Conservation (phyloP, 2,113 vertebrate species). For the Cottus gobio region DNA sequence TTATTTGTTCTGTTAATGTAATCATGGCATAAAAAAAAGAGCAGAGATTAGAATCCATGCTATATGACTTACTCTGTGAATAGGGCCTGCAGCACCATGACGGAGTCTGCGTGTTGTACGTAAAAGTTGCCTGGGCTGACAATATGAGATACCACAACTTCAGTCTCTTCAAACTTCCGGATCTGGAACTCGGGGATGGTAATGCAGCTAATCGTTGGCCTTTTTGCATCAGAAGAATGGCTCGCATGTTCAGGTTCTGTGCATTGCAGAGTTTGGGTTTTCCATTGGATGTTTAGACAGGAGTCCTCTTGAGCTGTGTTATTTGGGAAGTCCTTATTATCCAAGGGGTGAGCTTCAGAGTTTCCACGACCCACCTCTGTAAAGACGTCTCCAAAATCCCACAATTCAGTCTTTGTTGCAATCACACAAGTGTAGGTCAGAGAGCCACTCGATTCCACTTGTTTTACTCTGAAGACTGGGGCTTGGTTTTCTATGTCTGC, state of each 20-base stretch:
- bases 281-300: not conserved
- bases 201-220: not conserved
- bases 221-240: not conserved
- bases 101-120: conserved; percentile 70
- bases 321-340: conserved; percentile 8
- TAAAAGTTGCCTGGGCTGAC: conserved; percentile 76
- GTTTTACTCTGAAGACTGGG: conserved; percentile 74
- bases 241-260: not conserved
- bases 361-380: conserved; percentile 22
- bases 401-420: conserved; percentile 78
- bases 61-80: conserved; percentile 67
- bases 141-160: conserved; percentile 78
- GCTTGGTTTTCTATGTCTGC: conserved; percentile 32
- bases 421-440: conserved; percentile 74
- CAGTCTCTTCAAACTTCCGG: conserved; percentile 76
- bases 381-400: conserved; percentile 79
- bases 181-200: conserved; percentile 76
- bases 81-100: conserved; percentile 61
- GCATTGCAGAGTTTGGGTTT: not conserved
- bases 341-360: not conserved
- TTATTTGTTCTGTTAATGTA: conserved; percentile 49
- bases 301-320: not conserved
- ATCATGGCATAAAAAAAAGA: conserved; percentile 37
- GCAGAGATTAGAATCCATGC: conserved; percentile 33
- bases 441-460: conserved; percentile 31